Conservation (phyloP, 2,888 invertebrate genomes). For the Euzophera pinguis region DNA sequence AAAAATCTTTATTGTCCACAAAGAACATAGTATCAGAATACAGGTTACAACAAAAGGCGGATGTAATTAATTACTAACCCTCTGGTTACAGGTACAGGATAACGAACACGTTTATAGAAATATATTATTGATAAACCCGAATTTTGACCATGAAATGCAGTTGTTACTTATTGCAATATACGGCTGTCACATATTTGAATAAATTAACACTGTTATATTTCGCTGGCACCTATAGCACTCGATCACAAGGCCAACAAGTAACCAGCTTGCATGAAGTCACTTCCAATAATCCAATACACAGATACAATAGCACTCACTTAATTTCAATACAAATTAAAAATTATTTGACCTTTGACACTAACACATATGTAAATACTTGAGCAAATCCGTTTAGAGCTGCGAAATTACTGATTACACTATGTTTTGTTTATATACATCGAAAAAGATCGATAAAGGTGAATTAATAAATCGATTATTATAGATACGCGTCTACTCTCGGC, state of each 20-base stretch:
- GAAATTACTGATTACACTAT: conserved; percentile 3
- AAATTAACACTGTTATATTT: conserved; percentile 54
- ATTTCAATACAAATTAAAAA: conserved; percentile 47
- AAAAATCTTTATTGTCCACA: no score
- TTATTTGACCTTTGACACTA: conserved; percentile 54
- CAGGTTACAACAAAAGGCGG: no score
- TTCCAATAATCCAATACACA: conserved; percentile 45
- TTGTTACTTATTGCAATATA: conserved; percentile 51
- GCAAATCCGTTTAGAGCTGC: neutral
- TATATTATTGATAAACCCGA: conserved; percentile 16
- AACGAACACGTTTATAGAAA: no score
- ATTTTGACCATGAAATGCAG: conserved; percentile 53
- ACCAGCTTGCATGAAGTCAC: conserved; percentile 53
- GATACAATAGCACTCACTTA: conserved; percentile 59
- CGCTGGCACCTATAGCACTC: conserved; percentile 44
- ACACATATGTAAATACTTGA: conserved; percentile 35
- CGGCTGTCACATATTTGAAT: conserved; percentile 55
- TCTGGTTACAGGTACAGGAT: no score
- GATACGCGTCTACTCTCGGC: conserved; percentile 54
- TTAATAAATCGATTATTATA: conserved; percentile 20
- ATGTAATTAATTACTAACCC: no score
- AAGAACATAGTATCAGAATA: no score
- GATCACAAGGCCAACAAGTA: conserved; percentile 64
- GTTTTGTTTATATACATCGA: neutral
- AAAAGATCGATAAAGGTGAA: neutral